Evolutionary conservation across 2,797 vertebrate species (phyloP), one percentile per base, ranked within the genome.

Genomic region (Pitangus sulphuratus): DNA sequence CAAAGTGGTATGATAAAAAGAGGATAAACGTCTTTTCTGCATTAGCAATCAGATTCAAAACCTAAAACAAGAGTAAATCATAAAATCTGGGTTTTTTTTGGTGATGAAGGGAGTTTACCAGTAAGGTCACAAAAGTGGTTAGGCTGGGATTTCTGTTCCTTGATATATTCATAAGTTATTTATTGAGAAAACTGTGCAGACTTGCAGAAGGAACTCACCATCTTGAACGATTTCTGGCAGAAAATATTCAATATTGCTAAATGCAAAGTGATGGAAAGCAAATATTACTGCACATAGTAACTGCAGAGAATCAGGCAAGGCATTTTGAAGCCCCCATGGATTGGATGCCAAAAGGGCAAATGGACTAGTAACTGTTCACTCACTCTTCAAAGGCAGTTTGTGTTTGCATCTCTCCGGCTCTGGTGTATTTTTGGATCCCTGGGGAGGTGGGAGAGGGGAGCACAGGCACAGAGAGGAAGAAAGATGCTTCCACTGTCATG

Each of bases 81-180:
- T 24, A 8, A 37, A 37, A 37, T 37, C 35, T 37, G n/a, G n/a
- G n/a, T 37, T 12, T 39, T 13, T 48, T 45, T 74, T 44, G 8
- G 11, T 28, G 16, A 89, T 42, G n/a, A 62, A 33, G 12, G 8
- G 15, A 66, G 24, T 71, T 71, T 62, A 68, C 58, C 28, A 68
- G 40, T 44, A 79, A 79, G 54, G 25, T 57, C 45, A 64, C 9
- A 64, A 62, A 75, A 56, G 17, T 4, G 5, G 8, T 60, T 48
- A 56, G 15, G 26, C 35, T 50, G 48, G 11, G 4, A 84, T 78
- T 84, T 87, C 12, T 75, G 14, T 57, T 61, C n/a, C 42, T 57
- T 53, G 12, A 48, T 1, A 1, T 35, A 56, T 13, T 40, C 1
- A 0, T 13, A 76, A 1, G 0, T 44, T 58, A 81, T 24, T 84